Evolutionary conservation across 2,113 vertebrate genomes (phyloP).

Genomic region (Holacanthus passer): DNA sequence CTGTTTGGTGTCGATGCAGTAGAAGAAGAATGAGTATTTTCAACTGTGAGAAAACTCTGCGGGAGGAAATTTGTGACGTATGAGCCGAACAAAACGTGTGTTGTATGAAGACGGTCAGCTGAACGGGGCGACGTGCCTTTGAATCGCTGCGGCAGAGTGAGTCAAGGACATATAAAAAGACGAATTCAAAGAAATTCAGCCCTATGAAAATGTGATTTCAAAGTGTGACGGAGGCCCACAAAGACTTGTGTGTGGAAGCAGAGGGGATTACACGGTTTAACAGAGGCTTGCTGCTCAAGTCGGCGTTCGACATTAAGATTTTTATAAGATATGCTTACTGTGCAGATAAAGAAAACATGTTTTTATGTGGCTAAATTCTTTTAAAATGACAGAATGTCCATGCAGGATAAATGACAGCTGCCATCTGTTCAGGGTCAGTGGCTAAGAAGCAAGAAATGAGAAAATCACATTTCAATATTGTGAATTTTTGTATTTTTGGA

Average conservation of each 20-base stretch:
- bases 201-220: conserved; percentile 50
- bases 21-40: neutral
- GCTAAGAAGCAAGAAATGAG: neutral
- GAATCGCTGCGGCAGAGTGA: conserved; percentile 33
- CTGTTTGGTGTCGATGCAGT: neutral
- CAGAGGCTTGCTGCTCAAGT: neutral
- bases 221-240: conserved; percentile 17
- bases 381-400: neutral
- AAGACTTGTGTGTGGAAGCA: conserved; percentile 36
- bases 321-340: neutral
- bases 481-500: neutral
- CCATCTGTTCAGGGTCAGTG: neutral
- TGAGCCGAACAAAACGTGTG: conserved; percentile 55
- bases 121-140: conserved; percentile 38
- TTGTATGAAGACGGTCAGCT: conserved; percentile 69
- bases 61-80: conserved; percentile 42
- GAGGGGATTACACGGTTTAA: neutral
- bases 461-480: too few species aligned
- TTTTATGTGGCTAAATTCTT: neutral
- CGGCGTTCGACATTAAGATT: neutral
- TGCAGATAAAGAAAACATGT: too few species aligned
- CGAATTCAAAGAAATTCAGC: conserved; percentile 8
- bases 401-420: neutral
- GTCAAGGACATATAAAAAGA: conserved; percentile 42
- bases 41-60: conserved; percentile 39